These are phyloP conservation scores for Acheta domesticus DNA, from an alignment of 2,888 invertebrate species.

Conservation along the genomic window DNA sequence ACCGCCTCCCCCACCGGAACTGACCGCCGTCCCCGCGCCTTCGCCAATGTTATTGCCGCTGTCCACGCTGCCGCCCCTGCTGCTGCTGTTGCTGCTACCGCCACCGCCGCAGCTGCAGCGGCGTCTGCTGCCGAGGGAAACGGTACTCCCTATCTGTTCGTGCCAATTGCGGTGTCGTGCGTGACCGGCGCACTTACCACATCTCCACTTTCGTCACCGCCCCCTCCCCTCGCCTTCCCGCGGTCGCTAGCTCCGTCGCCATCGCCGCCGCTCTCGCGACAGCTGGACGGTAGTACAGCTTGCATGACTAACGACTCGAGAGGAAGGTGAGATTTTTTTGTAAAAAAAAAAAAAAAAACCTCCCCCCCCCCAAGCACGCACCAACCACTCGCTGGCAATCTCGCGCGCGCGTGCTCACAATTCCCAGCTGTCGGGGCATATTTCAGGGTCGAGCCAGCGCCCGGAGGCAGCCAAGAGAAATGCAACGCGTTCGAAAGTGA, in stretches of 20 bases:
- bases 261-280: background rate
- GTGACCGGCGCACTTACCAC: background rate
- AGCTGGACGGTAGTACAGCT: background rate
- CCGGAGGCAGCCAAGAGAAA: too few relatives aligned
- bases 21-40: background rate
- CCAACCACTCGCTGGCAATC: too few relatives aligned
- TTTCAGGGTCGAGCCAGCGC: too few relatives aligned
- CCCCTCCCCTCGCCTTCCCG: background rate
- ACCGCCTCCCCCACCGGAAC: background rate
- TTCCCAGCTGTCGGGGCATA: too few relatives aligned
- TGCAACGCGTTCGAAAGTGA: too few relatives aligned
- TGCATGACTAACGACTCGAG: too few relatives aligned
- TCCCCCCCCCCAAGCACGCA: too few relatives aligned
- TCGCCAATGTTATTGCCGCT: background rate
- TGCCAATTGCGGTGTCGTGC: background rate
- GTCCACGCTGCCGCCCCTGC: background rate
- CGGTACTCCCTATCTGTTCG: background rate
- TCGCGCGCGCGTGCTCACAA: too few relatives aligned
- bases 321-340: too few relatives aligned
- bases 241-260: background rate
- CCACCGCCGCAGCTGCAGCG: background rate
- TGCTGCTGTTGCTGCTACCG: background rate
- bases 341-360: too few relatives aligned
- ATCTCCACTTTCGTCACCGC: background rate
- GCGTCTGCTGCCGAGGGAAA: background rate